These are phyloP conservation scores for Petrocephalus zakoni DNA, from an alignment of 2,113 vertebrate species.

Conservation along the genomic window DNA sequence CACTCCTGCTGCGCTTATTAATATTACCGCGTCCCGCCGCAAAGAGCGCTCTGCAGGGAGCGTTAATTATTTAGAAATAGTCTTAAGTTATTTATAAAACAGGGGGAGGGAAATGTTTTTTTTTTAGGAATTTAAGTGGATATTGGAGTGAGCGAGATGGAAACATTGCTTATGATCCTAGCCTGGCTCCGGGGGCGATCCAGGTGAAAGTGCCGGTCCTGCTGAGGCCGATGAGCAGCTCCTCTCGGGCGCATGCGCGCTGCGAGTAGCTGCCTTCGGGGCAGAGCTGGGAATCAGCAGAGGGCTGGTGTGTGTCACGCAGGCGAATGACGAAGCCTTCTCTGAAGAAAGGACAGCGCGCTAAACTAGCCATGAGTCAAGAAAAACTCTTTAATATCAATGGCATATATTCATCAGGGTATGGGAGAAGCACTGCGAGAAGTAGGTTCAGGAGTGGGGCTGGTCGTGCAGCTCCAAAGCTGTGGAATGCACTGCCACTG, in stretches of 20 bases:
- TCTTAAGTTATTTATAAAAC: conserved; percentile 40
- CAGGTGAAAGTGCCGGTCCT: not conserved
- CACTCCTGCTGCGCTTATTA: not conserved
- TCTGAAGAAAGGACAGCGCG: not conserved
- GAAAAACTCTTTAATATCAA: not conserved
- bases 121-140: conserved; percentile 32
- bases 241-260: not conserved
- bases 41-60: conserved; percentile 15
- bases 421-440: not conserved
- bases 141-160: conserved; percentile 21
- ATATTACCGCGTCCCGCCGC: not conserved
- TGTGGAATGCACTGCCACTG: too few relatives aligned
- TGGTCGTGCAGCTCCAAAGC: too few relatives aligned
- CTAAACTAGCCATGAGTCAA: not conserved
- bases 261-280: not conserved
- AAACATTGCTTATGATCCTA: not conserved
- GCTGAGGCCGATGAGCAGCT: not conserved
- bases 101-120: conserved; percentile 36
- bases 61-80: conserved; percentile 40
- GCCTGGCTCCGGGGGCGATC: not conserved
- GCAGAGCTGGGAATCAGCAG: not conserved
- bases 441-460: too few relatives aligned
- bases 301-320: not conserved
- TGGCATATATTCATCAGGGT: not conserved
- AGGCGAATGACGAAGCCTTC: not conserved